phyloP scores from a whole-genome alignment of 2,888 invertebrate genomes.

The Heteromurus nitidus region DNA sequence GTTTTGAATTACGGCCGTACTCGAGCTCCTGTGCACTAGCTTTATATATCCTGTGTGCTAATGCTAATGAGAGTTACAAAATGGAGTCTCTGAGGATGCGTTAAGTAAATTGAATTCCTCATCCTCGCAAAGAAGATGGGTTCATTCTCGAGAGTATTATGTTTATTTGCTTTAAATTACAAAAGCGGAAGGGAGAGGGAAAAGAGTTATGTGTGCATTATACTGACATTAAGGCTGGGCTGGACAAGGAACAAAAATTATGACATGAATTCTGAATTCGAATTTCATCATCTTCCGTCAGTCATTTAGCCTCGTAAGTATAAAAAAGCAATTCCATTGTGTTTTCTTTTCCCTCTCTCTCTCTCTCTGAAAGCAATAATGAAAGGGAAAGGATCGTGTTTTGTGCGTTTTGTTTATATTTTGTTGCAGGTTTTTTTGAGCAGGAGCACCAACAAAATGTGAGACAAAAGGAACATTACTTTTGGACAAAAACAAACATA shows the following conservation, averaged over 20 bases:
- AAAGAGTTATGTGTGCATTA: conserved; percentile 46
- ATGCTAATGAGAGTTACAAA: too few species aligned
- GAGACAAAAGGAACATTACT: conserved; percentile 6
- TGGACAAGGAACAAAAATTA: conserved; percentile 51
- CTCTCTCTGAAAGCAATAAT: not conserved
- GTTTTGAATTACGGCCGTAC: too few species aligned
- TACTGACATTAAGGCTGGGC: conserved; percentile 54
- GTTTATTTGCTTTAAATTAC: conserved; percentile 29
- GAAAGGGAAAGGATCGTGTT: too few species aligned
- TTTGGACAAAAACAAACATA: conserved; percentile 58
- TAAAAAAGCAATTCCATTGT: too few species aligned
- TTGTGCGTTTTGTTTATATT: too few species aligned
- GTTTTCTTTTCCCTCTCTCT: too few species aligned
- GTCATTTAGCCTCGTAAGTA: too few species aligned
- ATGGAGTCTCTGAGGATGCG: too few species aligned
- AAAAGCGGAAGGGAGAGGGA: conserved; percentile 28
- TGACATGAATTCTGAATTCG: conserved; percentile 32
- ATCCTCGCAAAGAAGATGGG: conserved; percentile 20
- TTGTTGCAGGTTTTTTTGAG: too few species aligned
- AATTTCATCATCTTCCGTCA: conserved; percentile 25
- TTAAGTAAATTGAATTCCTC: conserved; percentile 43
- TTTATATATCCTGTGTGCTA: too few species aligned
- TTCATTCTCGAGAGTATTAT: too few species aligned
- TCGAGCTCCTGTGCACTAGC: conserved; percentile 6
- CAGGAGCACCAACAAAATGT: not conserved